Base-by-base conservation (phyloP, 2,113 vertebrate genomes). In the Rhinopomastus cyanomelas region DNA sequence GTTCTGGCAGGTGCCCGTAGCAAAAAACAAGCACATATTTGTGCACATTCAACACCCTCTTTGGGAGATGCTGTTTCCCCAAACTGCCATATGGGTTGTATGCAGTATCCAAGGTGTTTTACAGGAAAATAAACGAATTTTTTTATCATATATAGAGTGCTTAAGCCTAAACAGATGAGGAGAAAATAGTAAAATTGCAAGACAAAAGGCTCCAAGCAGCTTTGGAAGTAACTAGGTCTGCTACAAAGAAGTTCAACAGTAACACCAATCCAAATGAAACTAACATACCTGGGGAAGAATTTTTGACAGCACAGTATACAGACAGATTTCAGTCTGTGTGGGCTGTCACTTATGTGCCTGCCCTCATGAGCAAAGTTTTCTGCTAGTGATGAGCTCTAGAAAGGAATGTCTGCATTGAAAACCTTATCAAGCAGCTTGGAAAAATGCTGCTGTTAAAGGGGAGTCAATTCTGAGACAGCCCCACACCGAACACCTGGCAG, bases 11-110 rank as follows among this genome's bases (percentile, higher is more conserved):
- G 91, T 95, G 91, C 91, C 94, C 81, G 85, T 87, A 91, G 89
- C 37, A 17, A 89, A 95, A 96, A 94, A 87, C 85, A 90, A 95
- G 92, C 81, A 89, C 91, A 85, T 87, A 94, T 89, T 94, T 94
- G 75, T 92, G 95, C 68, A 94, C 72, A 95, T 95, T 95, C 94
- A 91, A 95, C 94, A 94, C 89, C 89, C 91, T 96, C 91, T 92
- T 92, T 95, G 95, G 95, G 94, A 96, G 81, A 94, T 93, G 75
- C 51, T 90, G 75, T 92, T 95, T 94, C 91, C 93, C 92, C 71
- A 76, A 73, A 87, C 79, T 73, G 76, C 94, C 94, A 93, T 94
- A 93, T 95, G 95, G 94, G 91, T 77, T 92, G 37, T 93, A 85
- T 94, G 95, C 91, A 3, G 72, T 93, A 87, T 91, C 93, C 94